Evolutionary conservation across 2,113 vertebrate species (phyloP).

Genomic region (Melanerpes formicivorus): DNA sequence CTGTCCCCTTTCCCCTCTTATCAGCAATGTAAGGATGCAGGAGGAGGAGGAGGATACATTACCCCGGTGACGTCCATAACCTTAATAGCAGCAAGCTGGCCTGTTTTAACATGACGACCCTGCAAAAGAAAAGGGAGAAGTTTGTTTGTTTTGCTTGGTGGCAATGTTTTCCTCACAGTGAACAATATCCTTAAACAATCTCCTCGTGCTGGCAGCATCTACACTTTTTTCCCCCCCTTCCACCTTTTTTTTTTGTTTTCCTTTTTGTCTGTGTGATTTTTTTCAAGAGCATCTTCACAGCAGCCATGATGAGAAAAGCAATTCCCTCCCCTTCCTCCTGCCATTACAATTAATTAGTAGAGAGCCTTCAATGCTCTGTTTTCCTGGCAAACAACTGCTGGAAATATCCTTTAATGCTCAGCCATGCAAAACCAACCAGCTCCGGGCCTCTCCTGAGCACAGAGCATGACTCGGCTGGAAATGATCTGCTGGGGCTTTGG

Average conservation of each 20-base stretch:
- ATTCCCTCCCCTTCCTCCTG: slow-evolving; percentile 42
- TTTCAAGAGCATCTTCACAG: slow-evolving; percentile 40
- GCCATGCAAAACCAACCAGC: slow-evolving; percentile 18
- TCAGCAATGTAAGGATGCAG: neutral
- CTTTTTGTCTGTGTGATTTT: neutral
- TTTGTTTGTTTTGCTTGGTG: slow-evolving; percentile 3
- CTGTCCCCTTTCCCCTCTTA: neutral
- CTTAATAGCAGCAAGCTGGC: slow-evolving; percentile 97
- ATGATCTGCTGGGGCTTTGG: neutral
- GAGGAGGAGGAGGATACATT: slow-evolving; percentile 65
- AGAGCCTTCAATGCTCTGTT: neutral
- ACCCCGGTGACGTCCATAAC: slow-evolving; percentile 99
- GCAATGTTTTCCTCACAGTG: neutral
- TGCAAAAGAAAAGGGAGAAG: slow-evolving; percentile 70
- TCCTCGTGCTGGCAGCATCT: neutral
- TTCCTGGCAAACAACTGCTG: slow-evolving; percentile 45
- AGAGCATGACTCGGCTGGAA: slow-evolving; percentile 22
- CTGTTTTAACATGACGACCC: slow-evolving; percentile 99
- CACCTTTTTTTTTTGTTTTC: neutral
- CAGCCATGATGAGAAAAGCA: slow-evolving; percentile 33
- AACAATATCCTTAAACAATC: neutral
- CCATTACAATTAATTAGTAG: slow-evolving; percentile 40
- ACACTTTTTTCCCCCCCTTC: neutral
- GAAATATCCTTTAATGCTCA: slow-evolving; percentile 39
- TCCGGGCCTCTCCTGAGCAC: neutral